These are phyloP conservation scores for Pheosia tremula DNA, from an alignment of 2,888 invertebrate genomes.

Conservation along the genomic window DNA sequence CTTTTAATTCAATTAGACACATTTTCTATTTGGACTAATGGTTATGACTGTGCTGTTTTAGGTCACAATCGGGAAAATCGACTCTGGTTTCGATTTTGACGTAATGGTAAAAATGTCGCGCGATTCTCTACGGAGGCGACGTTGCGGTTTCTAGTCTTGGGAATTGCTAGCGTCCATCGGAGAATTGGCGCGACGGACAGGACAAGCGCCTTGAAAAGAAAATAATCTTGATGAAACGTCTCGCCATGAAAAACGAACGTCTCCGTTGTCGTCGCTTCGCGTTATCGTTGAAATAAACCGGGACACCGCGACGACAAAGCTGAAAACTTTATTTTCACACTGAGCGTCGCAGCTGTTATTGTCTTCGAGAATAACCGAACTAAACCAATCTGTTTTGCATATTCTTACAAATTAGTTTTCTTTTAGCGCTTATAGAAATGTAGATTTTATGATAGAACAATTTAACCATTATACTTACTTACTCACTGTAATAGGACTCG, in stretches of 20 bases:
- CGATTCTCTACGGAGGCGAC: slow-evolving; percentile 19
- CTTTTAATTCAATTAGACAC: slow-evolving; percentile 61
- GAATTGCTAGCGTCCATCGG: slow-evolving; percentile 63
- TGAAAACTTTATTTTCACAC: slow-evolving; percentile 65
- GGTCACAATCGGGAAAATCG: slow-evolving; percentile 16
- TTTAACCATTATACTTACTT: no score
- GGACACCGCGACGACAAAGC: slow-evolving; percentile 52
- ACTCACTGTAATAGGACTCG: no score
- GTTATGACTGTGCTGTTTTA: slow-evolving; percentile 31
- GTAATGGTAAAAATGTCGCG: slow-evolving; percentile 29
- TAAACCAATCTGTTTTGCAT: slow-evolving; percentile 40
- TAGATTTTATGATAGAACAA: slow-evolving; percentile 2
- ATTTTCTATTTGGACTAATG: slow-evolving; percentile 44
- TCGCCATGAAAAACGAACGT: slow-evolving; percentile 66
- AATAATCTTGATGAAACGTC: slow-evolving; percentile 78
- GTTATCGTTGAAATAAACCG: slow-evolving; percentile 58
- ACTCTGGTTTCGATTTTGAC: slow-evolving; percentile 22
- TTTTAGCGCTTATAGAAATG: slow-evolving; percentile 21
- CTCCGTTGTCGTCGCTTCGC: slow-evolving; percentile 50
- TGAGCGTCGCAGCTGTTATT: slow-evolving; percentile 57
- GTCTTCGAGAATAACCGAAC: slow-evolving; percentile 61
- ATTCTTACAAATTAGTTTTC: slow-evolving; percentile 33
- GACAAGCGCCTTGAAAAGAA: slow-evolving; percentile 64
- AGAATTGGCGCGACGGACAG: slow-evolving; percentile 44
- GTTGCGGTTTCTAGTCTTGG: slow-evolving; percentile 41